Conservation (phyloP, 2,888 invertebrate genomes). For the Carpatolechia fugitivella region DNA sequence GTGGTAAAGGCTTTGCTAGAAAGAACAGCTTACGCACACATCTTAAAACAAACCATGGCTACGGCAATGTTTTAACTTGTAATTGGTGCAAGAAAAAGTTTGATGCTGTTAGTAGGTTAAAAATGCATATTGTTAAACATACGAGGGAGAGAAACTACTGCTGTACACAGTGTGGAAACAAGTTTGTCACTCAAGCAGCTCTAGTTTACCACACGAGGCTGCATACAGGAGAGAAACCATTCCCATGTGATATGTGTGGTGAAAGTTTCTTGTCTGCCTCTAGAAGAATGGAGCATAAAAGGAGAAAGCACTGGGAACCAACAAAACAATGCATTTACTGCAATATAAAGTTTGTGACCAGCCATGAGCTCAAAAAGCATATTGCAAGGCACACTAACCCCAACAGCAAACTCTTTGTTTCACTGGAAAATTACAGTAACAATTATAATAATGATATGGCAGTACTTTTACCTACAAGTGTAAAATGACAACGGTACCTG, state of each 20-base stretch:
- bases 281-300: conserved; percentile 56
- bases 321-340: conserved; percentile 54
- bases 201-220: conserved; percentile 57
- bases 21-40: conserved; percentile 55
- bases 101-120: conserved; percentile 56
- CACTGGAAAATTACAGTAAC: conserved; percentile 6
- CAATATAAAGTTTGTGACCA: conserved; percentile 51
- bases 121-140: conserved; percentile 60
- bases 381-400: conserved; percentile 57
- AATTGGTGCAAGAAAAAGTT: conserved; percentile 63
- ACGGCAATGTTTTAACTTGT: conserved; percentile 50
- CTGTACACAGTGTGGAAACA: conserved; percentile 56
- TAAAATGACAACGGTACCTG: too few species aligned
- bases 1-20: conserved; percentile 50
- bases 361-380: conserved; percentile 48
- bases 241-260: conserved; percentile 57
- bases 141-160: conserved; percentile 59
- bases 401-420: conserved; percentile 55
- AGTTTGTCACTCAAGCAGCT: conserved; percentile 59
- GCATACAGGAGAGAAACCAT: conserved; percentile 65
- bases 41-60: conserved; percentile 55
- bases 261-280: conserved; percentile 62
- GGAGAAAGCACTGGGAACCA: conserved; percentile 57
- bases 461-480: too few species aligned
- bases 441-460: too few species aligned